Evolutionary conservation across 2,888 invertebrate species (phyloP).

Genomic region (Drosophila macrospina): DNA sequence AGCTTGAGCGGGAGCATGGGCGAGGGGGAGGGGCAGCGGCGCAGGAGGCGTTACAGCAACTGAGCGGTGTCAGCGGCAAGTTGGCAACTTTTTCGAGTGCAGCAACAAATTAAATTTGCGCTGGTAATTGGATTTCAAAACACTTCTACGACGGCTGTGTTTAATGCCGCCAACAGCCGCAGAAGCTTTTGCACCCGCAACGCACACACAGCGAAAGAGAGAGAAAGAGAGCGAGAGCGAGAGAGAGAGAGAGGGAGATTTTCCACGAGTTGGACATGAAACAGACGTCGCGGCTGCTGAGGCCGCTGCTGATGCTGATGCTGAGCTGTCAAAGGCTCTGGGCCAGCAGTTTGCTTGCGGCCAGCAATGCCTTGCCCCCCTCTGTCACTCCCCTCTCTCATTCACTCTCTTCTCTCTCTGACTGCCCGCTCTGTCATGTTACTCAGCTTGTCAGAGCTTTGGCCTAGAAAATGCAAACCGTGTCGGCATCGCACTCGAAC

Average conservation of each 20-base stretch:
- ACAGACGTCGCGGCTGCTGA: constrained; percentile 47
- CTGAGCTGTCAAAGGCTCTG: constrained; percentile 65
- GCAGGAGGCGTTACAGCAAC: constrained; percentile 8
- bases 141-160: constrained; percentile 76
- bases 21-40: background rate
- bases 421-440: constrained; percentile 22
- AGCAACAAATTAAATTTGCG: constrained; percentile 81
- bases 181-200: constrained; percentile 59
- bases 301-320: constrained; percentile 46
- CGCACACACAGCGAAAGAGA: constrained; percentile 18
- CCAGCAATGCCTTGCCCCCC: constrained; percentile 40
- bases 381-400: background rate
- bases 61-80: constrained; percentile 51
- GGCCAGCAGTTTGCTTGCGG: constrained; percentile 61
- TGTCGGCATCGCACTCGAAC: constrained; percentile 36
- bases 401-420: background rate
- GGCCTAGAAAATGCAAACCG: constrained; percentile 75
- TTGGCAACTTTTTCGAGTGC: constrained; percentile 80
- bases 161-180: constrained; percentile 77
- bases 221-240: constrained; percentile 49
- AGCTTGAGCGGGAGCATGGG: background rate
- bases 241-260: constrained; percentile 51
- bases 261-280: constrained; percentile 51
- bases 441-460: constrained; percentile 67
- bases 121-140: constrained; percentile 81